Conservation (phyloP, 2,888 invertebrate species). For the Epinotia nisella region DNA sequence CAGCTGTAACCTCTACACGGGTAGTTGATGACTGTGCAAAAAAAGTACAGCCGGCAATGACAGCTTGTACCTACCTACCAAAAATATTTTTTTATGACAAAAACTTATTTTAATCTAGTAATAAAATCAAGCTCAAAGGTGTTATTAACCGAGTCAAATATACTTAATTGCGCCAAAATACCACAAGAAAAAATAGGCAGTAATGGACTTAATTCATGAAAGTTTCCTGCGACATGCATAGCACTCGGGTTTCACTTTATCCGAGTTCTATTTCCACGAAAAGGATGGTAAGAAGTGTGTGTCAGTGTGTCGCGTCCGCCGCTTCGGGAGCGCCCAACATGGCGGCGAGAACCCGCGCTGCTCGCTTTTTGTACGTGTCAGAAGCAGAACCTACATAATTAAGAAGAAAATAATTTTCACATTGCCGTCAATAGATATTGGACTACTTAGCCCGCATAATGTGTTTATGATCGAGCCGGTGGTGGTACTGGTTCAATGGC, state of each 20-base stretch:
- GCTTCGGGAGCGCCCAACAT: slow-evolving; percentile 45
- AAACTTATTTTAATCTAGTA: background rate
- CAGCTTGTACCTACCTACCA: too few relatives aligned
- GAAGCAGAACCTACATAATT: slow-evolving; percentile 75
- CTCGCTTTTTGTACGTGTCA: slow-evolving; percentile 73
- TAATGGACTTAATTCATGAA: background rate
- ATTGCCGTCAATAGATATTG: slow-evolving; percentile 47
- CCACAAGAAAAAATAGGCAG: background rate
- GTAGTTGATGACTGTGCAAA: too few relatives aligned
- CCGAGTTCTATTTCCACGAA: slow-evolving; percentile 81
- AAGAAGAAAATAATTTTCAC: slow-evolving; percentile 70
- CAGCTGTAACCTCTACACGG: too few relatives aligned
- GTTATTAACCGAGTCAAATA: background rate
- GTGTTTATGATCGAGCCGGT: slow-evolving; percentile 30
- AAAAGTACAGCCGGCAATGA: too few relatives aligned
- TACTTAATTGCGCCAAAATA: background rate
- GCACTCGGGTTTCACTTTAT: slow-evolving; percentile 75
- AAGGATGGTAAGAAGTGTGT: slow-evolving; percentile 82
- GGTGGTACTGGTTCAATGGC: background rate
- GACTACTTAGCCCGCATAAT: slow-evolving; percentile 42
- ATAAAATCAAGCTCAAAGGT: background rate
- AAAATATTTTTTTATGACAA: too few relatives aligned
- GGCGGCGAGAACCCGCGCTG: slow-evolving; percentile 53
- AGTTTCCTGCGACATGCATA: slow-evolving; percentile 11
- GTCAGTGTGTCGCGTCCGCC: slow-evolving; percentile 81